Percentiles rank a stretch among this genome's conserved stretches.
Evolutionary conservation across 2,888 invertebrate species (phyloP).

Genomic region (Osmoderma eremita): DNA sequence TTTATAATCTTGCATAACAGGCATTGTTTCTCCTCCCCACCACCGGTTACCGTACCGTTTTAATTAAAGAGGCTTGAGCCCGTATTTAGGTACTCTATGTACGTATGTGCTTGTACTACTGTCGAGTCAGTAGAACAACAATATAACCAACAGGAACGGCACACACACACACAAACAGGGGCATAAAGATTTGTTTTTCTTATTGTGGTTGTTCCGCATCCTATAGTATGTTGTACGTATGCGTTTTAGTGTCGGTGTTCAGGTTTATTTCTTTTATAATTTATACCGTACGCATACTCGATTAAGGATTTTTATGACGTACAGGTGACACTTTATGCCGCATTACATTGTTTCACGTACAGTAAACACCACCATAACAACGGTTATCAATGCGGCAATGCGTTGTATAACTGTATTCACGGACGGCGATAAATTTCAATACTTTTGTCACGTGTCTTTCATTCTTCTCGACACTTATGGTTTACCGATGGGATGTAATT

Average conservation of each 20-base stretch:
- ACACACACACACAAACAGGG: constrained; percentile 3
- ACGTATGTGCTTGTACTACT: not conserved
- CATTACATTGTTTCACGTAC: constrained; percentile 35
- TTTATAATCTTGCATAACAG: constrained; percentile 45
- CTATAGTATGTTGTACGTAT: too few relatives aligned
- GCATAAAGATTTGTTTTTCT: constrained; percentile 12
- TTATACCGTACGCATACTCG: constrained; percentile 25
- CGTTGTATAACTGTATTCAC: constrained; percentile 20
- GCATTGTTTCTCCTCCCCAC: constrained; percentile 41
- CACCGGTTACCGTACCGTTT: constrained; percentile 23
- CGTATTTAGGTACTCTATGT: constrained; percentile 20
- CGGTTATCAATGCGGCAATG: constrained; percentile 21
- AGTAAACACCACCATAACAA: constrained; percentile 17
- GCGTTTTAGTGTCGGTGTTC: constrained; percentile 9
- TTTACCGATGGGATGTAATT: constrained; percentile 20
- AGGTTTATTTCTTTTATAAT: constrained; percentile 31
- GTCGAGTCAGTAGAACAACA: too few relatives aligned
- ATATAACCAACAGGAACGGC: not conserved
- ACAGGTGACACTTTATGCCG: constrained; percentile 33
- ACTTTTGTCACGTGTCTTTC: constrained; percentile 1
- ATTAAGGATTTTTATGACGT: constrained; percentile 36
- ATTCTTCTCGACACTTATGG: constrained; percentile 1
- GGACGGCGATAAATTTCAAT: constrained; percentile 9
- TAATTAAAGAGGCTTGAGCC: constrained; percentile 40
- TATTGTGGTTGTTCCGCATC: too few relatives aligned